Conservation (phyloP, 2,113 vertebrate genomes). For the Raja brachyura region DNA sequence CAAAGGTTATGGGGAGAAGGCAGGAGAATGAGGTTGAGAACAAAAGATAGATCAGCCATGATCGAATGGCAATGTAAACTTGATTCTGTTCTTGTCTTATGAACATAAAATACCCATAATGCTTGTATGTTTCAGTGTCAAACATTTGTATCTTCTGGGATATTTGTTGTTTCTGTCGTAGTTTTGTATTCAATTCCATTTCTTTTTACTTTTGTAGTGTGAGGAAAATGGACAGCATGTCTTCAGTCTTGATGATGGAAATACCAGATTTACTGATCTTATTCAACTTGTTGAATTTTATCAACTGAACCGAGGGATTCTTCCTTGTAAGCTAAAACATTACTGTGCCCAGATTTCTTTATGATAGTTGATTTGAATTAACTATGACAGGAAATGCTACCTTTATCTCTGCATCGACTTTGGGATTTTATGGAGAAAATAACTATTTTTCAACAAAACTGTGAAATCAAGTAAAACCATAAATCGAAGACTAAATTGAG, state of each 20-base stretch:
- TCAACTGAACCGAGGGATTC: conserved; percentile 94
- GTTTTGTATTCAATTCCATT: background rate
- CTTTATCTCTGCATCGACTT: background rate
- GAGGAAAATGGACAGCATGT: conserved; percentile 91
- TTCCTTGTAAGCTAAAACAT: conserved; percentile 97
- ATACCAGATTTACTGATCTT: conserved; percentile 96
- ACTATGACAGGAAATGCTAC: conserved; percentile 8
- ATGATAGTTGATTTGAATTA: conserved; percentile 63
- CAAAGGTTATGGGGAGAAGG: too few species aligned
- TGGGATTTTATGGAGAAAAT: background rate
- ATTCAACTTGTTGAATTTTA: conserved; percentile 98
- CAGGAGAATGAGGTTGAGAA: too few species aligned
- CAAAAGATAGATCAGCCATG: too few species aligned
- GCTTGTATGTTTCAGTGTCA: background rate
- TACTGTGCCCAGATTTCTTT: conserved; percentile 96
- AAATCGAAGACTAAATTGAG: conserved; percentile 20
- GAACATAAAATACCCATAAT: too few species aligned
- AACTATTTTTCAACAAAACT: background rate
- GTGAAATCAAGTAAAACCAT: conserved; percentile 25
- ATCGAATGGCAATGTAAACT: too few species aligned
- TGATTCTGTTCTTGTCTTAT: too few species aligned
- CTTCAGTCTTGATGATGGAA: conserved; percentile 93
- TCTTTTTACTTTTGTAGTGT: conserved; percentile 60
- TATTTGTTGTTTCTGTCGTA: background rate
- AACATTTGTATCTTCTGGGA: background rate